Conservation (phyloP, 2,797 vertebrate genomes). For the Anisognathus igniventris region DNA sequence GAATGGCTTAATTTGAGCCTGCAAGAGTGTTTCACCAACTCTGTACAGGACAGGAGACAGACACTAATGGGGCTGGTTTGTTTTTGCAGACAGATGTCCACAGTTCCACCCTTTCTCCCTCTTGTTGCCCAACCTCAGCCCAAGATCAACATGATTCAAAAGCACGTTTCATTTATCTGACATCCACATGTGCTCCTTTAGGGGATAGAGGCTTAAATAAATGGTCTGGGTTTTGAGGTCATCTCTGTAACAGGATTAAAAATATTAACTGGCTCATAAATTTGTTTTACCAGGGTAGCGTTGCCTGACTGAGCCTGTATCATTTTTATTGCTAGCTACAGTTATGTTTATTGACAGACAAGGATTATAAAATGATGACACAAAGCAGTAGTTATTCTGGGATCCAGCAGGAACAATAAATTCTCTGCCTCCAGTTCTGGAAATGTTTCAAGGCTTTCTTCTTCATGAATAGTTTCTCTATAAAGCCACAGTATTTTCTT, state of each 20-base stretch:
- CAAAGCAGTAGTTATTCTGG: slow-evolving; percentile 64
- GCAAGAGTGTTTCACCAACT: background rate
- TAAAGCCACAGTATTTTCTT: slow-evolving; percentile 24
- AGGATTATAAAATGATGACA: slow-evolving; percentile 66
- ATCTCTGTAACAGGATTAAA: slow-evolving; percentile 64
- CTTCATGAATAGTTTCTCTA: slow-evolving; percentile 46
- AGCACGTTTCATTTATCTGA: slow-evolving; percentile 35
- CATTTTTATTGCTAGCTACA: slow-evolving; percentile 59
- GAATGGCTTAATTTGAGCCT: background rate
- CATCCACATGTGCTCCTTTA: slow-evolving; percentile 20
- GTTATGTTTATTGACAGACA: slow-evolving; percentile 69
- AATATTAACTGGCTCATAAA: slow-evolving; percentile 57
- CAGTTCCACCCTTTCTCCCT: background rate
- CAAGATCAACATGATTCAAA: slow-evolving; percentile 43
- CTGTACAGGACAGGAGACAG: background rate
- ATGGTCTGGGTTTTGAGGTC: slow-evolving; percentile 39
- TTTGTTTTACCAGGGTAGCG: slow-evolving; percentile 38
- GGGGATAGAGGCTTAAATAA: slow-evolving; percentile 31
- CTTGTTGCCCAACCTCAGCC: background rate
- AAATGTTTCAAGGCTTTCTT: slow-evolving; percentile 66
- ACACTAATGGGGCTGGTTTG: background rate
- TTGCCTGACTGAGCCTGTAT: slow-evolving; percentile 45
- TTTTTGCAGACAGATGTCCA: slow-evolving; percentile 4
- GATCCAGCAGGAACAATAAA: slow-evolving; percentile 66
- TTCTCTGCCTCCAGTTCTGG: slow-evolving; percentile 59